Percentiles rank a stretch among this genome's conserved stretches.
phyloP scores from a whole-genome alignment of 1,140 invertebrate species.

The Druon quercuslanigerum region DNA sequence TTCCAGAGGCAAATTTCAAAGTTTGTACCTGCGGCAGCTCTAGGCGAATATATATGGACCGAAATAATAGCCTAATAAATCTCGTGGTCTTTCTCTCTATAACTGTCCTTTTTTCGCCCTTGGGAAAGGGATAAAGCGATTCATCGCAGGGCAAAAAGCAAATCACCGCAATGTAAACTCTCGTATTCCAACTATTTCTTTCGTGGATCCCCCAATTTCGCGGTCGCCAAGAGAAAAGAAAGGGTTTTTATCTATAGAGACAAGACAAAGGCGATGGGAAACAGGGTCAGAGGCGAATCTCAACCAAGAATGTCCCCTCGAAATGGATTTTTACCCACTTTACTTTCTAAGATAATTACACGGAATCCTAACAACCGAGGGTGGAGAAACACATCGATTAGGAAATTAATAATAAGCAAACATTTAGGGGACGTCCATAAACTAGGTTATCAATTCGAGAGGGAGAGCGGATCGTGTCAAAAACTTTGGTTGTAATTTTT shows the following conservation, averaged over 20 bases:
- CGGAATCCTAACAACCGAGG: constrained; percentile 27
- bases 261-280: constrained; percentile 44
- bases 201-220: constrained; percentile 30
- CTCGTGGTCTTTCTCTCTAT: constrained; percentile 37
- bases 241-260: constrained; percentile 37
- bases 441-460: no score
- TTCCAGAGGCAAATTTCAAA: constrained; percentile 55
- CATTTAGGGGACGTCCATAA: no score
- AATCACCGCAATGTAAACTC: constrained; percentile 51
- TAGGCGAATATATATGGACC: constrained; percentile 48
- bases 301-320: constrained; percentile 41
- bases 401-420: no score
- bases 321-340: constrained; percentile 50
- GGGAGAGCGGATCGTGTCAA: no score
- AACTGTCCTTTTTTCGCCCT: constrained; percentile 31
- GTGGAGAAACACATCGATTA: constrained; percentile 6
- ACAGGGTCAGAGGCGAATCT: constrained; percentile 36
- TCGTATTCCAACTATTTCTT: constrained; percentile 54
- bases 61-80: constrained; percentile 66
- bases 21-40: constrained; percentile 37
- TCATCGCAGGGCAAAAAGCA: constrained; percentile 42
- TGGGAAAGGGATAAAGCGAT: constrained; percentile 51
- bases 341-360: constrained; percentile 53
- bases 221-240: constrained; percentile 38
- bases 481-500: no score